Conservation (phyloP, 1,140 invertebrate genomes). For the Grapholita molesta region DNA sequence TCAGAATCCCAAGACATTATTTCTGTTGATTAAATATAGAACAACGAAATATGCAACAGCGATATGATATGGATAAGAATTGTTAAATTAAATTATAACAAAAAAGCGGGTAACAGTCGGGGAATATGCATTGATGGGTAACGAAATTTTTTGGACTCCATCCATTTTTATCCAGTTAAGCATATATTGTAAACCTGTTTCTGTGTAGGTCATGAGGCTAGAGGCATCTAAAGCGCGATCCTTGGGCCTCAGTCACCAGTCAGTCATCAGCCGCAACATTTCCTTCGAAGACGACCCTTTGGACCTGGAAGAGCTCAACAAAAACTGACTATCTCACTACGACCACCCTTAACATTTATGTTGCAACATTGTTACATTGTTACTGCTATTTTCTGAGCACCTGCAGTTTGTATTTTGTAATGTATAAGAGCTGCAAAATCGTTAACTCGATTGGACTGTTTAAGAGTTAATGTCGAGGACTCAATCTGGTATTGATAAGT, state of each 20-base stretch:
- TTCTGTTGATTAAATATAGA: no score
- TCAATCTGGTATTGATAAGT: neutral
- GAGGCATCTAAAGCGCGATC: slow-evolving; percentile 79
- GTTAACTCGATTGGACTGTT: no score
- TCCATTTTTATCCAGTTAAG: neutral
- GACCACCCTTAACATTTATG: neutral
- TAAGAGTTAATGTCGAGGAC: no score
- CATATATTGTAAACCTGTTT: neutral
- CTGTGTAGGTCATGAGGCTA: slow-evolving; percentile 81
- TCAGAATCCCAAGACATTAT: no score
- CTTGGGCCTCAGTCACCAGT: slow-evolving; percentile 34
- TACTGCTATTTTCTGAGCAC: no score
- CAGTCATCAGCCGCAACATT: slow-evolving; percentile 42
- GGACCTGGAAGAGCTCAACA: slow-evolving; percentile 50
- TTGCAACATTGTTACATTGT: neutral
- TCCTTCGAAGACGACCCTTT: slow-evolving; percentile 58
- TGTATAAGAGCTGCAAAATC: no score
- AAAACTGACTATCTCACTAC: slow-evolving; percentile 37
- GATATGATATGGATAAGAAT: no score
- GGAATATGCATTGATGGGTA: neutral
- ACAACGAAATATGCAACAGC: no score
- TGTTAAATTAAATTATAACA: no score
- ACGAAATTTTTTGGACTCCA: neutral
- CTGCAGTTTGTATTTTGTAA: no score
- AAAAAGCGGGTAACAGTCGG: neutral